Evolutionary conservation across 2,113 vertebrate genomes (phyloP), one percentile per base, ranked within the genome.

Genomic region (Passer domesticus): DNA sequence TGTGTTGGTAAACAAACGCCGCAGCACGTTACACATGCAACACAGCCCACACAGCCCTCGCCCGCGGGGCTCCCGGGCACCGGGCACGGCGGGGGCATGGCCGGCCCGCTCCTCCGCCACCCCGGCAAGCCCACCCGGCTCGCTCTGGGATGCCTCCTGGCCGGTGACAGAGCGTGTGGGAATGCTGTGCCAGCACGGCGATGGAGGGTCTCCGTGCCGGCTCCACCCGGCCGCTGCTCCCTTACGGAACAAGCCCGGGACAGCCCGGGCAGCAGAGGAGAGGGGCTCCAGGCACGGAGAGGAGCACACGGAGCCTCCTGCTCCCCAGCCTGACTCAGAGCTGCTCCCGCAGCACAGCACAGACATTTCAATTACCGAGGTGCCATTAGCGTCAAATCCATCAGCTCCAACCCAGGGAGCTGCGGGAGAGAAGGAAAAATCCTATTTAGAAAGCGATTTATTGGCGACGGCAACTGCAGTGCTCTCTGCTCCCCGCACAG

Each of bases 1-100:
- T 9, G 72, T 89, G 83, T 79, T 86, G 73, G 93, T 94, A 95
- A 97, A 95, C 95, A 92, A 83, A 94, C 25, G 55, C 75, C 72
- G 1, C n/a, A 76, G 89, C 75, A 52, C 8, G 46, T 50, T 74
- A 83, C 79, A 43, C 88, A 52, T 5, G n/a, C 70, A 11, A 18
- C 28, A 5, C 63, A 20, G 13, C 46, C 52, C 27, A 77, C 9
- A 5, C 59, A 20, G 13, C 46, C 52, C 27, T 74, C 9, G 20
- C 68, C 47, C 8, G 11, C 31, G 10, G 31, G 9, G 72, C 70
- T 88, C 22, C 86, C 4, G 31, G 27, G 11, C 28, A 56, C 49
- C 3, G 11, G 63, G 41, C 49, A 33, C 7, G 1, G 73, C 2
- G 6, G 13, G 16, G 6, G 22, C 3, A 64, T 31, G 6, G 4